These are phyloP conservation scores for Apostichopus japonicus DNA, from an alignment of 35 echinoderm and acorn worm genomes.

Conservation along the genomic window DNA sequence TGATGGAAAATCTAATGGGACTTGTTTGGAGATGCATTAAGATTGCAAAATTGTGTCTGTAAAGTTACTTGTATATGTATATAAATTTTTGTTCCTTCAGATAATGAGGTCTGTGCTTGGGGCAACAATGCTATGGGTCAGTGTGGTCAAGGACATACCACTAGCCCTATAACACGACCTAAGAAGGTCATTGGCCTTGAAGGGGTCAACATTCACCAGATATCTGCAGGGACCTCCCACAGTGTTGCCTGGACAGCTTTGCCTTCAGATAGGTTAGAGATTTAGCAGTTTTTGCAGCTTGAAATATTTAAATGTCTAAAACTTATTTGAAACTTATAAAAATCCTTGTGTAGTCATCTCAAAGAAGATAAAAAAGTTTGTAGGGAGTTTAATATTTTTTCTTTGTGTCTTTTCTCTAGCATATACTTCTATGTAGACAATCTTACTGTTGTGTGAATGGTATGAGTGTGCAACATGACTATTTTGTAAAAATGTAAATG, in stretches of 20 bases:
- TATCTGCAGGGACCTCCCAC: conserved; percentile 97
- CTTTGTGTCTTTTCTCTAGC: too few relatives aligned
- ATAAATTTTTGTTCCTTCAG: conserved; percentile 32
- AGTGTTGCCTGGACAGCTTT: conserved; percentile 97
- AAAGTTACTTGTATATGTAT: too few relatives aligned
- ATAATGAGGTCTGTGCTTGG: conserved; percentile 99
- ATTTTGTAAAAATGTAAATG: too few relatives aligned
- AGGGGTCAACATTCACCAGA: conserved; percentile 92
- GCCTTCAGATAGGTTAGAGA: conserved; percentile 87
- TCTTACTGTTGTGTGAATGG: too few relatives aligned
- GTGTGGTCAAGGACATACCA: conserved; percentile 96
- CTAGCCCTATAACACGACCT: conserved; percentile 92
- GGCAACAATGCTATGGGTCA: conserved; percentile 99
- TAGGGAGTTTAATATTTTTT: too few relatives aligned
- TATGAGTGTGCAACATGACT: too few relatives aligned
- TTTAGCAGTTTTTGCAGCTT: not conserved
- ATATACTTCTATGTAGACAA: too few relatives aligned
- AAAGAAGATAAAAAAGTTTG: not conserved
- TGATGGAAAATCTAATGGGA: too few relatives aligned
- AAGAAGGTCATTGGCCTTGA: conserved; percentile 95
- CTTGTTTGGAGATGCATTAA: too few relatives aligned
- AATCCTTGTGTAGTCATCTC: not conserved
- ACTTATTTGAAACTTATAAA: too few relatives aligned
- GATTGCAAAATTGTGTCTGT: too few relatives aligned
- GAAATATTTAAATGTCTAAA: not conserved